Base-by-base conservation (phyloP, 2,797 vertebrate genomes). In the Lutjanus campechanus region DNA sequence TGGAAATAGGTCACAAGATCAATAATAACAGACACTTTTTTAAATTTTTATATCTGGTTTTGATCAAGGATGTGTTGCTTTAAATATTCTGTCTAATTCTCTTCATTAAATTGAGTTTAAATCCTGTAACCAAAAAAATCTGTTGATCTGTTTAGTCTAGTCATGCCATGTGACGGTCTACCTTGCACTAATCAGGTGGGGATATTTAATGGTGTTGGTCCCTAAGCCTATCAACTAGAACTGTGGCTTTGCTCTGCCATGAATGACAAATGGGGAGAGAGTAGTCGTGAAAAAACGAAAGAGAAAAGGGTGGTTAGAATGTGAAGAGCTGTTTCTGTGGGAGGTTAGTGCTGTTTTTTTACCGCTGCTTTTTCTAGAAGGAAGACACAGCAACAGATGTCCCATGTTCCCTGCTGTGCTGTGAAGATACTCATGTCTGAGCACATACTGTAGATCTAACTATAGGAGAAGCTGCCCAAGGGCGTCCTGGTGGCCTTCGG, bases 151-250 rank as follows among this genome's bases (percentile, higher is more conserved):
- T 58, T 29, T 79, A 60, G 74, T 83, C 73, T 75, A 10, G 53
- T 77, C 54, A 0, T 53, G 44, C 68, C 76, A 82, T 54, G 76
- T 84, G 80, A 85, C 75, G 6, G 72, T 83, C 75, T 87, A 85
- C 85, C 80, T 88, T 86, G 71, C 46, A 69, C 87, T 92, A 90
- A 93, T 92, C 86, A 87, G 85, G 79, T 59, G 51, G 91, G 54
- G 86, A 82, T 73, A 85, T 90, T 90, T 93, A 94, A 93, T 90
- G 87, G 91, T 87, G 73, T 92, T 90, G 86, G 76, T 51, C 66
- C 75, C n/a, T 92, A 92, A 93, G 90, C 91, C 86, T 86, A 82
- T 94, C 89, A 92, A 86, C 79, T 85, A 68, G 82, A 92, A 79
- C 91, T 76, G 69, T 60, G 78, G 89, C 86, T 91, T 91, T 87